Evolutionary conservation across 2,113 vertebrate genomes (phyloP), one percentile per base, ranked within the genome.

Genomic region (Pantherophis guttatus): DNA sequence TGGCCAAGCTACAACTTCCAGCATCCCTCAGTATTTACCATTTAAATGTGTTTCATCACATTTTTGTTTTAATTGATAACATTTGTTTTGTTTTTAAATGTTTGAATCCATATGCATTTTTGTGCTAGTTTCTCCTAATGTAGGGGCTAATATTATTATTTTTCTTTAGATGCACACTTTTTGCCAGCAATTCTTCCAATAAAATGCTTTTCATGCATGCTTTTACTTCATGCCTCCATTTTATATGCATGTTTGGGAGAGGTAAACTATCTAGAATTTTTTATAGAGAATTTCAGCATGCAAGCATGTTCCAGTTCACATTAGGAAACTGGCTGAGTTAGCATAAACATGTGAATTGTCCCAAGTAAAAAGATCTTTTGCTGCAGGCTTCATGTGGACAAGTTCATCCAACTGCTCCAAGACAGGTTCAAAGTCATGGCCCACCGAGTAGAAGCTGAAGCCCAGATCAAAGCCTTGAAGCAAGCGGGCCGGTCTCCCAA

Each of bases 311-410:
- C 75, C 8, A 81, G 75, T 81, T 81, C 75, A 3, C 33, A 44
- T 33, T 81, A 33, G 17, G 75, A 39, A 81, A 81, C 75, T 59
- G 88, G 44, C 50, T 26, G 17, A 81, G 24, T 89, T 92, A 24
- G 92, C 75, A 92, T n/a, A 94, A 92, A 87, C 58, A 88, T 52
- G 24, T 87, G 94, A 91, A 55, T 0, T 39, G 17, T 81, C 75
- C 33, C 75, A 81, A 44, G 17, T 81, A 81, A 44, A 81, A 81
- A 81, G 7, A 81, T 44, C 75, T 81, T 94, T 53, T 1, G 85
- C 54, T 94, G 39, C 62, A 70, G 70, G 58, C 19, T 89, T 87
- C 81, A 58, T 9, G 48, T 48, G 48, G 48, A 48, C 48, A 48
- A 48, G 48, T 48, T 48, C 48, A 6, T 48, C 3, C 48, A 48